These are phyloP conservation scores for Zhuqinia jingwanae DNA, from an alignment of 2,888 invertebrate species.

Conservation along the genomic window DNA sequence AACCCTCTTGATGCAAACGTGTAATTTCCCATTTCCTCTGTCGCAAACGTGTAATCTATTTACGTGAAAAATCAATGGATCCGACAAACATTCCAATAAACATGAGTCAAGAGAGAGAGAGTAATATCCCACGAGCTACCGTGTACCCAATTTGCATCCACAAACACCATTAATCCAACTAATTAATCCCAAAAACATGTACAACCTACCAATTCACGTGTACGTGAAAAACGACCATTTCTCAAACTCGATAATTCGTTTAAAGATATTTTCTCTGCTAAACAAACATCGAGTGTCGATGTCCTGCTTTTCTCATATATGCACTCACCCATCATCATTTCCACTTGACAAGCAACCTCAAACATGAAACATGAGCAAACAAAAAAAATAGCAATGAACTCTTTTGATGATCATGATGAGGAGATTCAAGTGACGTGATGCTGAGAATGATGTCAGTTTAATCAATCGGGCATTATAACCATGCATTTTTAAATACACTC, in stretches of 20 bases:
- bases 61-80: not conserved
- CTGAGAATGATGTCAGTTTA: slow-evolving; percentile 33
- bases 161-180: not conserved
- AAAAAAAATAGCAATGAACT: slow-evolving; percentile 55
- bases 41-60: slow-evolving; percentile 7
- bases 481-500: not conserved
- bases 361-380: slow-evolving; percentile 15
- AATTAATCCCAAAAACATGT: not conserved
- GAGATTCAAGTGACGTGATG: slow-evolving; percentile 18
- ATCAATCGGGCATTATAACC: slow-evolving; percentile 3
- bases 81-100: slow-evolving; percentile 56
- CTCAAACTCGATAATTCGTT: slow-evolving; percentile 18
- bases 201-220: not conserved
- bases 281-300: slow-evolving; percentile 39
- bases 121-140: slow-evolving; percentile 25
- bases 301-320: not conserved
- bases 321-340: not conserved
- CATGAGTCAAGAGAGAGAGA: not conserved
- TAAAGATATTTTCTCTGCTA: not conserved
- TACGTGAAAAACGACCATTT: slow-evolving; percentile 19
- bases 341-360: not conserved
- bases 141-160: not conserved
- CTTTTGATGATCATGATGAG: not conserved
- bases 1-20: not conserved
- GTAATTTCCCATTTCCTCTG: slow-evolving; percentile 64